Evolutionary conservation across 2,888 invertebrate species (phyloP), one percentile per base, ranked within the genome.

Genomic region (Macrosiphum euphorbiae): DNA sequence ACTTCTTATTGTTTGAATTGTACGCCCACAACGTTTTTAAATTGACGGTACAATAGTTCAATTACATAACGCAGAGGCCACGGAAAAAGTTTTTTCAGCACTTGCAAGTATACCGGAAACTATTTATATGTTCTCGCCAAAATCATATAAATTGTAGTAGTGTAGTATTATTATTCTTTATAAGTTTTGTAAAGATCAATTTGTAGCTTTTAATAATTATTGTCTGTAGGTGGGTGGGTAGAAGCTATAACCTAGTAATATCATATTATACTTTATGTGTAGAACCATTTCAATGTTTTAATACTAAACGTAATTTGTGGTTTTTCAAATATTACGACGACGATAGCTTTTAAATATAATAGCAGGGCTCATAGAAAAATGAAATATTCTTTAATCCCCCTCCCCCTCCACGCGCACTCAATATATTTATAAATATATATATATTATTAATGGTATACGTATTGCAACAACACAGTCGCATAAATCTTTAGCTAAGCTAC

Each of bases 401-500:
- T 1, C 10, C 20, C 44, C 5, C n/a, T 47, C 55, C 24, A 85
- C 44, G 0, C 5, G 24, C 35, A 58, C 44, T 91, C 85, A 58
- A 91, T 91, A 84, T 85, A 47, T 91, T 52, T 85, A 44, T 88
- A 78, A 55, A 67, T 92, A 47, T 91, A 78, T 85, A 44, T 88
- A 78, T 78, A 67, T 92, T 92, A 67, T 88, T 92, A 88, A 92
- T 67, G 88, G 52, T 87, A 58, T 28, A 58, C 85, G 58, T 92
- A 92, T 92, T 67, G 92, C 28, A 47, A 92, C 86, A 67, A 92
- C 67, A 55, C 52, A 28, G 28, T 28, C 52, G 67, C 87, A 92
- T 88, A 92, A 92, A 92, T 92, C 92, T 92, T 92, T 88, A 67
- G 88, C 41, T 88, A 88, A 92, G 92, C 67, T 52, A 92, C 92